A percentile compares a stretch with the other conserved stretches of the same genome.
These are phyloP conservation scores for Leptinotarsa defecta DNA, from an alignment of 1,140 invertebrate species.

Conservation along the genomic window DNA sequence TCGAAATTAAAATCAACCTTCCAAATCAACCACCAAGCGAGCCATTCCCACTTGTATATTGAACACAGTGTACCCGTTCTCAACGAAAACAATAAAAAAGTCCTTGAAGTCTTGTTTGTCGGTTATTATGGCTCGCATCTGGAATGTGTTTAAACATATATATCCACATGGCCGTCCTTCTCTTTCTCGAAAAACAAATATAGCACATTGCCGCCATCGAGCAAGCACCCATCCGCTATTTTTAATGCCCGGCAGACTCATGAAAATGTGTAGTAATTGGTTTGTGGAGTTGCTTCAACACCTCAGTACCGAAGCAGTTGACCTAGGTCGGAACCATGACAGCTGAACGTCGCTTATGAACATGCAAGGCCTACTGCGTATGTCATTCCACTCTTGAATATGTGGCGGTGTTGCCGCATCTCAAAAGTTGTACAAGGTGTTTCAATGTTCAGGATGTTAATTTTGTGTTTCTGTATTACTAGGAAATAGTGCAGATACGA, in stretches of 20 bases:
- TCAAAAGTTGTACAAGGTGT: too few species aligned
- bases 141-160: conserved; percentile 9
- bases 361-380: conserved; percentile 12
- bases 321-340: conserved; percentile 16
- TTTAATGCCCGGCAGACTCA: conserved; percentile 3
- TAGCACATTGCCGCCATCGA: background rate
- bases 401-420: background rate
- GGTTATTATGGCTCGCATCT: conserved; percentile 17
- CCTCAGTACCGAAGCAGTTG: conserved; percentile 19
- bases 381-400: conserved; percentile 4
- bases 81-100: conserved; percentile 12
- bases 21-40: too few species aligned
- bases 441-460: too few species aligned
- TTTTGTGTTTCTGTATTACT: too few species aligned
- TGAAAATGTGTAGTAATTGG: conserved; percentile 16
- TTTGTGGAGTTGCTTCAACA: conserved; percentile 9
- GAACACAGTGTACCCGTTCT: background rate
- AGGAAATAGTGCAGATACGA: too few species aligned
- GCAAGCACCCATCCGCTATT: conserved; percentile 1
- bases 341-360: conserved; percentile 10
- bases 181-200: conserved; percentile 19
- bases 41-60: background rate
- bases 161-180: background rate
- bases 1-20: too few species aligned
- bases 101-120: conserved; percentile 9